Conservation (phyloP, 1,140 invertebrate genomes). For the Brachionus rubens region DNA sequence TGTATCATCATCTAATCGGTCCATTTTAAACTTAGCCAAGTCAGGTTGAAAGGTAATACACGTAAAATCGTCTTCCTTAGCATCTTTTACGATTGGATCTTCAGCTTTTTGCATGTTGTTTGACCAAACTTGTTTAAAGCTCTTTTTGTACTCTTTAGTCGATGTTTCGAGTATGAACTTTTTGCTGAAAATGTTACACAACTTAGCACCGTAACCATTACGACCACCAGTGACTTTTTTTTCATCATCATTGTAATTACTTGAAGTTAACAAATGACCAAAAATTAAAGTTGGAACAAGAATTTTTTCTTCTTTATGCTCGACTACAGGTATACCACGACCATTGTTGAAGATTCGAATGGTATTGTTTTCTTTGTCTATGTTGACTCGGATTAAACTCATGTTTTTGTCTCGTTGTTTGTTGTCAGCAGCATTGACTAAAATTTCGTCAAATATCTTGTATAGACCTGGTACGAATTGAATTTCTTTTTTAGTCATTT, state of each 20-base stretch:
- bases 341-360: slow-evolving; percentile 98
- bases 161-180: slow-evolving; percentile 95
- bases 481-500: slow-evolving; percentile 81
- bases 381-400: slow-evolving; percentile 93
- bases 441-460: slow-evolving; percentile 99
- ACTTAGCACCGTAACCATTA: slow-evolving; percentile 97
- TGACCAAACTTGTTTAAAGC: slow-evolving; percentile 88
- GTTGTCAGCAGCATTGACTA: slow-evolving; percentile 98
- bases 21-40: slow-evolving; percentile 93
- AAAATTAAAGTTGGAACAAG: slow-evolving; percentile 99
- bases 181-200: slow-evolving; percentile 98
- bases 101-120: slow-evolving; percentile 89
- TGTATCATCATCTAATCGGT: slow-evolving; percentile 84
- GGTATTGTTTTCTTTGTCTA: slow-evolving; percentile 84
- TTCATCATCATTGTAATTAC: slow-evolving; percentile 98
- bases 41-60: slow-evolving; percentile 93
- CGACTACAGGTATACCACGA: slow-evolving; percentile 91
- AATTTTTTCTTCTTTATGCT: slow-evolving; percentile 97
- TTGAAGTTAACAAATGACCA: slow-evolving; percentile 94
- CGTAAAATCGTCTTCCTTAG: slow-evolving; percentile 82
- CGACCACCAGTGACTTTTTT: slow-evolving; percentile 88
- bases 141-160: slow-evolving; percentile 76
- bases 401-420: slow-evolving; percentile 92
- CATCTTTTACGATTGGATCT: slow-evolving; percentile 72
- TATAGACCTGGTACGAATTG: slow-evolving; percentile 94